Percentiles rank a stretch among this genome's conserved stretches.
Conservation (phyloP, 2,113 vertebrate species). For the Euleptes europaea region DNA sequence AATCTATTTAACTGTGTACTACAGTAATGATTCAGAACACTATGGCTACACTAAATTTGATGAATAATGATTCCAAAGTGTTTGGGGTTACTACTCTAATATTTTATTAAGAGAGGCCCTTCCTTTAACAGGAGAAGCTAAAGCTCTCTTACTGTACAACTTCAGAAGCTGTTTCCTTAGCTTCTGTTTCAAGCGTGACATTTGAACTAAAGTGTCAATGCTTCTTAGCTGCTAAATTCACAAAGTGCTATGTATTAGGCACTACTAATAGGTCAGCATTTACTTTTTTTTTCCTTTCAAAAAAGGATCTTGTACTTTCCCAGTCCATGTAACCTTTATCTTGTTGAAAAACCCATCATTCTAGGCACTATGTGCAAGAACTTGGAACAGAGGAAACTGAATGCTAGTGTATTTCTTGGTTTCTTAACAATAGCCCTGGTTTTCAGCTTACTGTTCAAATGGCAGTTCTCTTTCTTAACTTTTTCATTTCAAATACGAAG, state of each 20-base stretch:
- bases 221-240: not conserved
- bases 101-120: constrained; percentile 15
- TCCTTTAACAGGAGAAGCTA: not conserved
- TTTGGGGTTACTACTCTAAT: not conserved
- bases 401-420: not conserved
- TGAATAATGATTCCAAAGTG: constrained; percentile 19
- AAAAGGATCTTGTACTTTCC: constrained; percentile 12
- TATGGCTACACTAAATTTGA: not conserved
- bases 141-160: no score
- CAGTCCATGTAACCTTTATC: constrained; percentile 20
- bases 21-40: constrained; percentile 23
- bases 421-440: not conserved
- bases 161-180: constrained; percentile 3
- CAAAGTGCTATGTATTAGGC: not conserved
- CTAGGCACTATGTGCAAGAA: constrained; percentile 9
- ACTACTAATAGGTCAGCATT: not conserved
- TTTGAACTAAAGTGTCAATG: not conserved
- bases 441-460: constrained; percentile 49
- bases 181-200: not conserved
- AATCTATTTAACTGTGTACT: not conserved
- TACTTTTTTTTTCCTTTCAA: not conserved
- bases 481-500: constrained; percentile 45
- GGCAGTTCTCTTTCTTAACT: constrained; percentile 44
- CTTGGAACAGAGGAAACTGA: not conserved
- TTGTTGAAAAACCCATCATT: constrained; percentile 28